Conservation (phyloP, 2,797 vertebrate genomes). For the Clarias pachynema region DNA sequence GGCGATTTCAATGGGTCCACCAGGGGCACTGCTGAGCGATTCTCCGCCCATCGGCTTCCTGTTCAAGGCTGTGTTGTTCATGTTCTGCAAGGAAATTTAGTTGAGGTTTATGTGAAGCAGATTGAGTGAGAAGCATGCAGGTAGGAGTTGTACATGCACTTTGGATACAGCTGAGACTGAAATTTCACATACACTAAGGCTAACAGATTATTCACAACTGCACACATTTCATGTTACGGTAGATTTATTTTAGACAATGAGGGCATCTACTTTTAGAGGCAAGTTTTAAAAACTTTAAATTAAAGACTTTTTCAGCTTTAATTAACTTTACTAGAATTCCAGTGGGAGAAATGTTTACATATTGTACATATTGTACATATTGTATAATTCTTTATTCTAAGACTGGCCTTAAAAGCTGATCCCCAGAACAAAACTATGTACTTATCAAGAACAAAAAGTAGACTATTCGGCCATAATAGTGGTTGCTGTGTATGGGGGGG, state of each 20-base stretch:
- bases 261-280: neutral
- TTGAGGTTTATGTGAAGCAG: neutral
- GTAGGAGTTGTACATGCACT: neutral
- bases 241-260: neutral
- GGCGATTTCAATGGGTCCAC: constrained; percentile 60
- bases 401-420: neutral
- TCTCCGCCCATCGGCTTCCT: constrained; percentile 53
- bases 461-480: neutral
- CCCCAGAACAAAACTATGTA: neutral
- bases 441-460: neutral
- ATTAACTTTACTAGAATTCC: neutral
- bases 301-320: neutral
- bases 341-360: neutral
- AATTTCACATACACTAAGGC: neutral
- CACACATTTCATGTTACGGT: neutral
- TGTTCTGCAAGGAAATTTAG: constrained; percentile 70
- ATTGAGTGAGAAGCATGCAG: neutral
- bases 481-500: too few relatives aligned
- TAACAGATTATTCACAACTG: neutral
- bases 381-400: neutral
- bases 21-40: constrained; percentile 66
- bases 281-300: neutral
- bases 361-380: neutral
- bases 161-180: neutral
- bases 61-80: constrained; percentile 73